Evolutionary conservation across 2,113 vertebrate species (phyloP).

Genomic region (Raphicerus campestris): DNA sequence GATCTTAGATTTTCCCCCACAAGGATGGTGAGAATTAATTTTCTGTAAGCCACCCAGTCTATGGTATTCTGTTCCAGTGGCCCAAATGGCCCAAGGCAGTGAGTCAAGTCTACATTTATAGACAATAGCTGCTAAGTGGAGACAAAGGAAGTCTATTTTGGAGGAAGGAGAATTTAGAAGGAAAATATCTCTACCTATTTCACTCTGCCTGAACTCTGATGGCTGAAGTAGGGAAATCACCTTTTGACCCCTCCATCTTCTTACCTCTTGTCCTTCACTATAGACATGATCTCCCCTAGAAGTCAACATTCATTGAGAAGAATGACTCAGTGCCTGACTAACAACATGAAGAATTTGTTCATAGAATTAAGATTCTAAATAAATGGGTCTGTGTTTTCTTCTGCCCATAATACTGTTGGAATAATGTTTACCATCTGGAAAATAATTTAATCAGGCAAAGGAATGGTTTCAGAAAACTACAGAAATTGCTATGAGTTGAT

Average conservation of each 20-base stretch:
- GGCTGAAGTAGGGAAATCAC: neutral
- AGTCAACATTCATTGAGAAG: neutral
- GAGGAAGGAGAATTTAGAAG: neutral
- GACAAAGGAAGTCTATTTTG: neutral
- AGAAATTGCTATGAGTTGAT: neutral
- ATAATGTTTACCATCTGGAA: conserved; percentile 1
- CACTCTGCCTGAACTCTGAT: neutral
- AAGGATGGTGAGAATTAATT: neutral
- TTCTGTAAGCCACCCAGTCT: neutral
- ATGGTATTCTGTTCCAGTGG: neutral
- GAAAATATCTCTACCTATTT: neutral
- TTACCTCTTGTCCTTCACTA: neutral
- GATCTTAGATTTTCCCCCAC: neutral
- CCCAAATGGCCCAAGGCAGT: neutral
- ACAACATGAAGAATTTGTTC: neutral
- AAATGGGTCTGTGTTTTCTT: neutral
- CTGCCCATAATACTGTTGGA: neutral
- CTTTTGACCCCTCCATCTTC: neutral
- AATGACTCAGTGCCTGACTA: neutral
- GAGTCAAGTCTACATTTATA: neutral
- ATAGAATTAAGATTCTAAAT: conserved; percentile 21
- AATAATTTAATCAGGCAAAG: conserved; percentile 5
- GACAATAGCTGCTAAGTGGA: neutral
- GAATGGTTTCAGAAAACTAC: conserved; percentile 6
- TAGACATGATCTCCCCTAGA: neutral